Evolutionary conservation across 1,140 invertebrate genomes (phyloP).

Genomic region (Drosophila mayri): DNA sequence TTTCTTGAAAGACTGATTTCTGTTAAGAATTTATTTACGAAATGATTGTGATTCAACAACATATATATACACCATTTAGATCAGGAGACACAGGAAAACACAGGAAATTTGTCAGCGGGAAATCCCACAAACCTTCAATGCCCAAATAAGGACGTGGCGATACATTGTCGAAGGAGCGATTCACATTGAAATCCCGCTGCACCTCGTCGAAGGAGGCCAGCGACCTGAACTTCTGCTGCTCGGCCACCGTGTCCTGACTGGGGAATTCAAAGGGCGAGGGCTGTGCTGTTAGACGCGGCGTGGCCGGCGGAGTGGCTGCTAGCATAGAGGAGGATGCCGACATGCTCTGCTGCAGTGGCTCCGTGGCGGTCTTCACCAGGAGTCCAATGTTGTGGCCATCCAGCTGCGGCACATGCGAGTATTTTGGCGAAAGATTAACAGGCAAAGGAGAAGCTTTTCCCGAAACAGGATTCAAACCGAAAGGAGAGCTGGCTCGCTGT

Average conservation of each 20-base stretch:
- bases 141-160: slow-evolving; percentile 78
- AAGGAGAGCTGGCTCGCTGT: slow-evolving; percentile 67
- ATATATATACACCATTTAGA: not conserved
- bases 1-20: not conserved
- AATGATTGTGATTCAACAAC: slow-evolving; percentile 1
- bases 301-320: slow-evolving; percentile 58
- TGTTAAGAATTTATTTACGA: not conserved
- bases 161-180: slow-evolving; percentile 78
- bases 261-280: slow-evolving; percentile 66
- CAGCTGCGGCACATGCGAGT: slow-evolving; percentile 67
- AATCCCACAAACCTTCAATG: slow-evolving; percentile 69
- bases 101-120: slow-evolving; percentile 7
- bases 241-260: not conserved
- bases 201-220: slow-evolving; percentile 53
- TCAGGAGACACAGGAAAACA: slow-evolving; percentile 2
- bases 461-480: slow-evolving; percentile 66
- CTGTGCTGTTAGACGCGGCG: slow-evolving; percentile 53
- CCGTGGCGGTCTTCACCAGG: slow-evolving; percentile 66
- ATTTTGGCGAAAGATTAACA: slow-evolving; percentile 30
- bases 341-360: slow-evolving; percentile 65
- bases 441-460: slow-evolving; percentile 26
- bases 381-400: slow-evolving; percentile 79
- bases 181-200: slow-evolving; percentile 59
- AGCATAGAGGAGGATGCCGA: slow-evolving; percentile 62
- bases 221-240: slow-evolving; percentile 43